phyloP scores from a whole-genome alignment of 2,797 vertebrate genomes.

The Bryconaethiops microstoma region DNA sequence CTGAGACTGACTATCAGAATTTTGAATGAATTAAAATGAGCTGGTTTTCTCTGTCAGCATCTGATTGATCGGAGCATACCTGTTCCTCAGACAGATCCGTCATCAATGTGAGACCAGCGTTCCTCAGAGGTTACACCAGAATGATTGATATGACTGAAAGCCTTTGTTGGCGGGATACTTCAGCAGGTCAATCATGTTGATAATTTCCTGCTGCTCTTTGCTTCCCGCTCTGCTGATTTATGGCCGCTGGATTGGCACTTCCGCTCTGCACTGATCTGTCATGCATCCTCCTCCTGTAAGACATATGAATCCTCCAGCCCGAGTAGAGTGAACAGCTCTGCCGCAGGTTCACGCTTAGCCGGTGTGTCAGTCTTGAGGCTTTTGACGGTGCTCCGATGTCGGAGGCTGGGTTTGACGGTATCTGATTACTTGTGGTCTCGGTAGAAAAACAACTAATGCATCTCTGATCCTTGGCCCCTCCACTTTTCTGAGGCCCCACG shows the following conservation, averaged over 20 bases:
- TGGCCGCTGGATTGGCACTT: constrained; percentile 4
- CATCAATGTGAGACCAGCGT: background rate
- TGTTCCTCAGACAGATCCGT: background rate
- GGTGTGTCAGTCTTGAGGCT: constrained; percentile 5
- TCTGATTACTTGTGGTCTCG: constrained; percentile 2
- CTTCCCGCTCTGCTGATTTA: background rate
- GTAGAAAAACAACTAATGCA: background rate
- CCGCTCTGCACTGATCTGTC: constrained; percentile 3
- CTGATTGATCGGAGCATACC: background rate
- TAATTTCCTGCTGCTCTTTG: constrained; percentile 8
- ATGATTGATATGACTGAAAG: background rate
- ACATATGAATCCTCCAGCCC: background rate
- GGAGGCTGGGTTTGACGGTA: constrained; percentile 19
- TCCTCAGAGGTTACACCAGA: constrained; percentile 2
- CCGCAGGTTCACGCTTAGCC: constrained; percentile 5
- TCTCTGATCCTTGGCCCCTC: constrained; percentile 22
- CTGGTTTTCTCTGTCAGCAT: background rate
- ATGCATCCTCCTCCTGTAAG: background rate
- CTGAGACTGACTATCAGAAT: background rate
- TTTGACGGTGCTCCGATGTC: constrained; percentile 12
- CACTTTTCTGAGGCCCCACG: constrained; percentile 12
- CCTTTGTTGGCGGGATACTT: constrained; percentile 2
- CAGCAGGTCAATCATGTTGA: constrained; percentile 1
- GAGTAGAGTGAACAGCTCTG: background rate
- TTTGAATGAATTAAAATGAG: background rate